Evolutionary conservation across 2,113 vertebrate genomes (phyloP).

Genomic region (Gymnorhina tibicen): DNA sequence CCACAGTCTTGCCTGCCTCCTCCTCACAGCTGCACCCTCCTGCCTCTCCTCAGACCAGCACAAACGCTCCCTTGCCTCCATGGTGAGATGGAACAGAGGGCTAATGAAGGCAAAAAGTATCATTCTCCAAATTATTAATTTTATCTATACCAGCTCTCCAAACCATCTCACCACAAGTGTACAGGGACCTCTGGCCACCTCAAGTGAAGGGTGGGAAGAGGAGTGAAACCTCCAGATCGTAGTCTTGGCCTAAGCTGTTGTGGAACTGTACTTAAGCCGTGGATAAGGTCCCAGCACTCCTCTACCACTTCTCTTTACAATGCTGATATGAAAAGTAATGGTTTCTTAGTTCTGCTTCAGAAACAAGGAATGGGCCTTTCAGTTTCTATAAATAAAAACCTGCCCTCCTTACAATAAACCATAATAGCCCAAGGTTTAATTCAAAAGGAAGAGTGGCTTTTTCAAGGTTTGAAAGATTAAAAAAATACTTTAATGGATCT

Average conservation of each 20-base stretch:
- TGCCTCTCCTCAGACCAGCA: background rate
- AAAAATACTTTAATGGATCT: background rate
- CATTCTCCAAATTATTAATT: background rate
- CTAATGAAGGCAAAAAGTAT: background rate
- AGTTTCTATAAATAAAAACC: background rate
- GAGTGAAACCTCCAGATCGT: background rate
- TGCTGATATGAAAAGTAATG: background rate
- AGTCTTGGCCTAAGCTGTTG: background rate
- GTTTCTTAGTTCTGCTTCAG: constrained; percentile 3
- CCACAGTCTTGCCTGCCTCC: background rate
- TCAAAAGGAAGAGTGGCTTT: background rate
- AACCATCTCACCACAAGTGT: background rate
- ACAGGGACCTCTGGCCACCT: accelerated
- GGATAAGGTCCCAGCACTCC: background rate
- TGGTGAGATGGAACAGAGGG: background rate
- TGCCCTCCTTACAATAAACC: background rate
- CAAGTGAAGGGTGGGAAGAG: background rate
- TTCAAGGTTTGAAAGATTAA: background rate
- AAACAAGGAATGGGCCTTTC: background rate
- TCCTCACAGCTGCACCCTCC: background rate
- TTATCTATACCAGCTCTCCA: background rate
- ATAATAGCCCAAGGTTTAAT: background rate
- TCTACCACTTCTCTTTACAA: background rate
- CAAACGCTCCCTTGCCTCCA: background rate
- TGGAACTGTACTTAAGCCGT: background rate